Base-by-base conservation (phyloP, 2,113 vertebrate species). In the Boleophthalmus pectinirostris region DNA sequence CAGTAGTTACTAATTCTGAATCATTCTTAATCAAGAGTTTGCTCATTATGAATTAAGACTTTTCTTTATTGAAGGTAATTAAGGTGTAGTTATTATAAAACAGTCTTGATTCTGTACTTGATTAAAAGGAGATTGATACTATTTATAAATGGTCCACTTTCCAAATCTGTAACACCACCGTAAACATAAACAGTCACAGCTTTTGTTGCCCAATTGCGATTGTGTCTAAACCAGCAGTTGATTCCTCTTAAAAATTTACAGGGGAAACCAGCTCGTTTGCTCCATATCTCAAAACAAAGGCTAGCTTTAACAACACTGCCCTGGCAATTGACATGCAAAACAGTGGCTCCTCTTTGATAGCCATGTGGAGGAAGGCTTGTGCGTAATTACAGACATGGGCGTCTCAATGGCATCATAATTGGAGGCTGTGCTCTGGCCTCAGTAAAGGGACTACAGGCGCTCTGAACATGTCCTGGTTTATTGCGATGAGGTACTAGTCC, bases 401-500 rank as follows among this genome's bases (percentile, higher is more conserved):
- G 76, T 83, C 86, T 85, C 83, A 82, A 78, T 80, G 70, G 82
- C 88, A 82, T 80, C 63, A 46, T 90, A 88, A 90, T 91, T 88
- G 86, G 81, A 82, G 83, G 82, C 83, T 82, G 85, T 72, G 66
- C 88, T 86, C 79, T 18, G 8, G 70, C 51, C 69, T 5, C 82
- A 63, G 76, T 88, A 47, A 87, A 90, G 70, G 77, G 58, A 58
- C 77, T 73, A 66, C 60, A 72, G 75, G 71, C 68, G 20, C 83
- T 85, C 63, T 81, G 79, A 88, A 86, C 82, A 87, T 83, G 81
- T 85, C 77, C 81, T 87, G 80, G 78, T 87, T 88, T 90, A 90
- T 90, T 87, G 88, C 87, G 46, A 87, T 74, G 78, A 85, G 83
- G 85, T 64, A 84, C 72, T 74, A 82, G 83, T 89, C 85, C 77